These are phyloP conservation scores for Bedellia somnulentella DNA, from an alignment of 2,888 invertebrate genomes.

Conservation along the genomic window DNA sequence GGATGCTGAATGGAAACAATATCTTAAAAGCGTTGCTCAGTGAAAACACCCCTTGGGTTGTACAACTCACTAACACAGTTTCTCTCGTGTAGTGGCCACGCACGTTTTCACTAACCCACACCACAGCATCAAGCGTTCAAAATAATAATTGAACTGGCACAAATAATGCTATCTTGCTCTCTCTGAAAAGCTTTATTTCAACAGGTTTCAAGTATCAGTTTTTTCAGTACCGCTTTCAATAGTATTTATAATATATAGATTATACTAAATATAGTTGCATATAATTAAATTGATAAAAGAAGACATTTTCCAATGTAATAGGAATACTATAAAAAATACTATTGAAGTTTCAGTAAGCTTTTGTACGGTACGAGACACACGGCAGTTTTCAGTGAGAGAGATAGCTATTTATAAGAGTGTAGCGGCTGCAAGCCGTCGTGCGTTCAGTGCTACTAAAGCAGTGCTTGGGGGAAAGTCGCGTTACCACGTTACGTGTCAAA, in stretches of 20 bases:
- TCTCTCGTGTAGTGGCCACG: conserved; percentile 38
- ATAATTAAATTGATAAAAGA: no score
- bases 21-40: no score
- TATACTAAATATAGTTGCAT: no score
- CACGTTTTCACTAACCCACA: conserved; percentile 51
- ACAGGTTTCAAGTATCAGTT: conserved; percentile 59
- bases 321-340: no score
- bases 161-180: conserved; percentile 24
- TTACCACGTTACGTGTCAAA: conserved; percentile 20
- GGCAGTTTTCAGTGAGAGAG: conserved; percentile 25
- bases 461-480: conserved; percentile 25
- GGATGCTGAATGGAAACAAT: no score
- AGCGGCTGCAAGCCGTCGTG: conserved; percentile 29
- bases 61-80: conserved; percentile 53
- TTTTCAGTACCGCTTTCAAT: conserved; percentile 44
- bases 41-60: conserved; percentile 53
- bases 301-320: no score
- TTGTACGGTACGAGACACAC: conserved; percentile 29
- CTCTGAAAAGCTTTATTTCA: conserved; percentile 49
- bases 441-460: conserved; percentile 27
- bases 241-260: no score
- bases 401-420: conserved; percentile 49
- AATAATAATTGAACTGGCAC: conserved; percentile 21
- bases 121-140: conserved; percentile 48
- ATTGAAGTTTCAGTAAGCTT: conserved; percentile 23